A percentile compares a stretch with the other conserved stretches of the same genome.
These are phyloP conservation scores for Brenthis daphne DNA, from an alignment of 2,888 invertebrate genomes.

Conservation along the genomic window DNA sequence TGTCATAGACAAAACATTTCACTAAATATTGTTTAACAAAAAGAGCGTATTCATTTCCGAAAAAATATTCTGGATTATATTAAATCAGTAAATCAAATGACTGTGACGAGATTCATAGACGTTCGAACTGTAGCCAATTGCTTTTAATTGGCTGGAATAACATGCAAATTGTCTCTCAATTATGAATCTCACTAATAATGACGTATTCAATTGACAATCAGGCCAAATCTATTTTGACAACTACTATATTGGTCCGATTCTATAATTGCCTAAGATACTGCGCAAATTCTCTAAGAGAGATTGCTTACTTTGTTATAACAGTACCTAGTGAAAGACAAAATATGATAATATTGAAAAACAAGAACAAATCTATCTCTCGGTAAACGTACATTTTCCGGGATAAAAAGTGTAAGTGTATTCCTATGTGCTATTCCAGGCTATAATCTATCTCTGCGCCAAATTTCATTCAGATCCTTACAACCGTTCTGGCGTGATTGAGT, in stretches of 20 bases:
- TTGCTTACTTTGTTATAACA: not conserved
- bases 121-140: constrained; percentile 39
- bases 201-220: constrained; percentile 47
- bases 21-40: too few species aligned
- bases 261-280: constrained; percentile 28
- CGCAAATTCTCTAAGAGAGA: constrained; percentile 3
- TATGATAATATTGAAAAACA: too few species aligned
- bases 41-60: too few species aligned
- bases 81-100: constrained; percentile 21
- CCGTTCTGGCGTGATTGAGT: too few species aligned
- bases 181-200: constrained; percentile 46
- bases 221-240: constrained; percentile 44
- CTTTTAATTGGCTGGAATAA: constrained; percentile 45
- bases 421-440: too few species aligned
- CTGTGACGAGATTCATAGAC: constrained; percentile 29
- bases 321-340: too few species aligned
- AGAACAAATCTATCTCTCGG: not conserved
- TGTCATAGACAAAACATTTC: too few species aligned
- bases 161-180: constrained; percentile 46
- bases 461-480: too few species aligned
- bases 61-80: not conserved
- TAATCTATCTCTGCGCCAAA: too few species aligned
- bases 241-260: constrained; percentile 31
- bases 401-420: too few species aligned
- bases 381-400: too few species aligned